Evolutionary conservation across 1,140 invertebrate genomes (phyloP), one percentile per base, ranked within the genome.

Genomic region (Lepidostoma basale): DNA sequence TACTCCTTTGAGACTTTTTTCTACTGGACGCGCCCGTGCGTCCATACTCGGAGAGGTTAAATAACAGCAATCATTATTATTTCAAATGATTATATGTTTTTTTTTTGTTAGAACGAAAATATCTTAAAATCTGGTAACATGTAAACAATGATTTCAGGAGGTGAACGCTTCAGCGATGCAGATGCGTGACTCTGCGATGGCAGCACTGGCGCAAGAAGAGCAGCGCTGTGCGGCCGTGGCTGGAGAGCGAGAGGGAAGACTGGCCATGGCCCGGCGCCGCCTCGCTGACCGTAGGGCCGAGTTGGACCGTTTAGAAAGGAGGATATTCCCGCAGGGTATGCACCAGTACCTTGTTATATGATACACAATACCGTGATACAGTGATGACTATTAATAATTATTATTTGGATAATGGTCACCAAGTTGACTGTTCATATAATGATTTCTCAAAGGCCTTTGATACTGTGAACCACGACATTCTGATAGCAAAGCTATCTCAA

Each of bases 221-320:
- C 85, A 86, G 47, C 83, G 86, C 12, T 87, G 87, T 0, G 82
- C 88, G 62, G 84, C 85, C 18, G 86, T 86, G 0, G 86, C 86
- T 26, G 87, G 87, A 68, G 81, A 84, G 9, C 83, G 91, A 0
- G 88, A 90, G 20, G 79, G 82, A 12, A 84, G 91, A 65, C 84
- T 89, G 0, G 78, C 80, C 0, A 85, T 86, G 75, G 88, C 86
- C 70, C 85, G 87, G 62, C 85, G 86, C 62, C 80, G 89, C 22
- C 90, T 93, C 6, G 85, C 87, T 6, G 88, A 90, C 44, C 79
- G 88, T 6, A 88, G 87, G 74, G 74, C 84, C 12, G 90, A 92
- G 72, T 73, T 92, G 1, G 90, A 92, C 74, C 85, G 88, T 49
- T 75, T 92, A 25, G 91, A 91, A 70, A 86, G 89, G 45, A 85